phyloP scores from a whole-genome alignment of 1,140 invertebrate genomes.

The Lamellibrachia luymesi region DNA sequence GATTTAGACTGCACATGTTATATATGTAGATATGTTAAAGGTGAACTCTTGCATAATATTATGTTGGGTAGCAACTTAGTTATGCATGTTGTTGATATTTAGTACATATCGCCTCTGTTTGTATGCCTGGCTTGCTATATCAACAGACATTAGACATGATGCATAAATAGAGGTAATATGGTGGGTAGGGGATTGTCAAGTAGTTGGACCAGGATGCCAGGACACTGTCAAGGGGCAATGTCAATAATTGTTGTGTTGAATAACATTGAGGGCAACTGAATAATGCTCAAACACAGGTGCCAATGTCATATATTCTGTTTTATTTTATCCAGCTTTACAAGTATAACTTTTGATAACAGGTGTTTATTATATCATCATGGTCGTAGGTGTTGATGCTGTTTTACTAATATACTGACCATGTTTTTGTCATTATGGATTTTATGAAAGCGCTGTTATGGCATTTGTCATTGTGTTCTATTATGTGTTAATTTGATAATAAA shows the following conservation, averaged over 20 bases:
- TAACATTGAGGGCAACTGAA: too few relatives aligned
- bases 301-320: neutral
- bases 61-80: neutral
- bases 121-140: neutral
- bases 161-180: neutral
- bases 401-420: neutral
- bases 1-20: neutral
- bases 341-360: neutral
- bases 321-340: constrained; percentile 1
- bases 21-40: neutral
- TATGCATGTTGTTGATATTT: neutral
- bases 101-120: neutral
- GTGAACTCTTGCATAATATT: neutral
- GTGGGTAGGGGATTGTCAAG: neutral
- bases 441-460: neutral
- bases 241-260: neutral
- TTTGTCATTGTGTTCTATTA: constrained; percentile 5
- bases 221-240: neutral
- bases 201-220: neutral
- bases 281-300: neutral
- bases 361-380: neutral
- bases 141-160: neutral
- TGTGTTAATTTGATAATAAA: neutral
- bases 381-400: neutral
- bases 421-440: neutral